Percentiles rank a stretch among this genome's conserved stretches.
Evolutionary conservation across 2,888 invertebrate species (phyloP).

Genomic region (Nasonia oneida): DNA sequence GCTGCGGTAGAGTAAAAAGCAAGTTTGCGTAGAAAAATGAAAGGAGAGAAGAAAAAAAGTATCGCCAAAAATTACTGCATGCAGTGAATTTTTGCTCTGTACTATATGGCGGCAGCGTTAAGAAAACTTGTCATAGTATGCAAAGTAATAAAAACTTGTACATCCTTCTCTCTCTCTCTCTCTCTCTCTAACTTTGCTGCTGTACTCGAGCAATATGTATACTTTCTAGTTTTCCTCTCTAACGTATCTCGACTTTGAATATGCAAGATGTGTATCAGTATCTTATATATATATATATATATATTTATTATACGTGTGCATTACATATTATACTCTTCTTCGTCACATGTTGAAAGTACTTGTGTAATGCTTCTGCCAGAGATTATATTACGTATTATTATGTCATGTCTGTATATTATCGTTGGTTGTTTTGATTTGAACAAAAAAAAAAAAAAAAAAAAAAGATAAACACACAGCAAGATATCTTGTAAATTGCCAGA

Average conservation of each 20-base stretch:
- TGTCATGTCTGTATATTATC: conserved; percentile 62
- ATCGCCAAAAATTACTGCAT: neutral
- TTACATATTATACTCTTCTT: neutral
- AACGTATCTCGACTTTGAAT: conserved; percentile 53
- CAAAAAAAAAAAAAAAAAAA: neutral
- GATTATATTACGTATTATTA: conserved; percentile 1
- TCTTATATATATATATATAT: neutral
- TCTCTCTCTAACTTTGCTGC: conserved; percentile 27
- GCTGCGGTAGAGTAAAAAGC: neutral
- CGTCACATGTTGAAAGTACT: conserved; percentile 32
- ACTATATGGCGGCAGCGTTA: neutral
- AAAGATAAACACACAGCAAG: neutral
- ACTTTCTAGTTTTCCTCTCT: conserved; percentile 56
- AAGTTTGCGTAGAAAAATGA: neutral
- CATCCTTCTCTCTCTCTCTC: conserved; percentile 25
- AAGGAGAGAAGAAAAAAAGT: neutral
- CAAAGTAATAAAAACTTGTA: conserved; percentile 33
- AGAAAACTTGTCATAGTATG: conserved; percentile 24
- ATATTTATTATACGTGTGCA: neutral
- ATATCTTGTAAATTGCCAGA: conserved; percentile 21
- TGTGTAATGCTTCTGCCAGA: conserved; percentile 58
- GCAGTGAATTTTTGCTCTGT: neutral
- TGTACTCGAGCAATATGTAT: conserved; percentile 17
- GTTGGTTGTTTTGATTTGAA: conserved; percentile 30
- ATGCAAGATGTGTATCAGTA: conserved; percentile 34